Conservation (phyloP, 2,113 vertebrate species). For the Cebidichthys violaceus region DNA sequence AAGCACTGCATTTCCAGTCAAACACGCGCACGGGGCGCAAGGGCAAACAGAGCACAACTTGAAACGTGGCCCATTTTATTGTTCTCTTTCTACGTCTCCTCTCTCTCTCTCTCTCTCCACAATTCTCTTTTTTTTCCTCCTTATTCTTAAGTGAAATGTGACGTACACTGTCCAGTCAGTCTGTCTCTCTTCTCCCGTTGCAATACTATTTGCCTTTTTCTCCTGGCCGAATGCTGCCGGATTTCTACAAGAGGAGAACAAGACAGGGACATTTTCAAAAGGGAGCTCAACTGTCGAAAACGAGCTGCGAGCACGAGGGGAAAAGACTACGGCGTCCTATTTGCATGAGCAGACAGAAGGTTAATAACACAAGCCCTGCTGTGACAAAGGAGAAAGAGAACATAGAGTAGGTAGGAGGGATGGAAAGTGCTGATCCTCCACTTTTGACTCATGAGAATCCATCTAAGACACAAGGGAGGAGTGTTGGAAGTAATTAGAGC, state of each 20-base stretch:
- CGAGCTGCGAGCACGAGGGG: slow-evolving; percentile 36
- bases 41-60: slow-evolving; percentile 61
- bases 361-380: slow-evolving; percentile 81
- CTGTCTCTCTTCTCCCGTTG: slow-evolving; percentile 9
- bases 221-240: slow-evolving; percentile 39
- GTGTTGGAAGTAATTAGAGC: slow-evolving; percentile 74
- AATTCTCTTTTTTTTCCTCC: background rate
- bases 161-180: slow-evolving; percentile 35
- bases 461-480: slow-evolving; percentile 73
- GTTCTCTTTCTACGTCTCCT: background rate
- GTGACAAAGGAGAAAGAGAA: slow-evolving; percentile 75
- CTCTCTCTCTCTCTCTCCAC: background rate
- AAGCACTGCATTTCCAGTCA: slow-evolving; percentile 6
- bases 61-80: slow-evolving; percentile 17
- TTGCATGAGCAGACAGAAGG: slow-evolving; percentile 83
- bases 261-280: slow-evolving; percentile 53
- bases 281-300: slow-evolving; percentile 60
- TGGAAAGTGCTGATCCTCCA: slow-evolving; percentile 79
- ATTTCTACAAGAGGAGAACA: slow-evolving; percentile 53
- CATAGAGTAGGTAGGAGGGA: slow-evolving; percentile 66
- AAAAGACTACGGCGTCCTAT: slow-evolving; percentile 62
- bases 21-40: background rate
- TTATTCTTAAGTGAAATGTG: slow-evolving; percentile 45
- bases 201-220: slow-evolving; percentile 16
- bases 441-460: slow-evolving; percentile 75